Conservation (phyloP, 2,113 vertebrate genomes). For the Sorex fumeus region DNA sequence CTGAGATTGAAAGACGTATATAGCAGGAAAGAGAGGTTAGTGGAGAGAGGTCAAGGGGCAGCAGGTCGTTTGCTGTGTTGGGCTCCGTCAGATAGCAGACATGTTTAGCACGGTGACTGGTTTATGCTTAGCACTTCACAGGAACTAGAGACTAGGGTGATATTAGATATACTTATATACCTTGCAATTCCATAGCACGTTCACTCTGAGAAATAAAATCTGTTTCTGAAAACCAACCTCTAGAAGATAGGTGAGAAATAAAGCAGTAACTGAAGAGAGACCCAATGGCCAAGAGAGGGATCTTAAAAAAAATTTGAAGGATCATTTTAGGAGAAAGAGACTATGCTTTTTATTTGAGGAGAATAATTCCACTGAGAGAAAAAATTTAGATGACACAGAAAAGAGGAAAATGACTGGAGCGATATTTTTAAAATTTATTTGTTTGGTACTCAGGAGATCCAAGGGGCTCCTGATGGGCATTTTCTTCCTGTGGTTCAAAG, state of each 20-base stretch:
- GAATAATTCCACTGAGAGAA: not conserved
- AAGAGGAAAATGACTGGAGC: not conserved
- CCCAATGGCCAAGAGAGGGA: not conserved
- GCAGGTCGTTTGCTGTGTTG: not conserved
- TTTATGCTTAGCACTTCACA: not conserved
- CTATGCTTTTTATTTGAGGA: not conserved
- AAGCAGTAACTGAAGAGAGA: not conserved
- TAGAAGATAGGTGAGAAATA: not conserved
- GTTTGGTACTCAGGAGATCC: no score
- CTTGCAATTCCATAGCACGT: not conserved
- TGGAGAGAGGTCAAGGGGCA: not conserved
- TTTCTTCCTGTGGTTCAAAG: no score
- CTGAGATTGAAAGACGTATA: not conserved
- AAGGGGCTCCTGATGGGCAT: no score
- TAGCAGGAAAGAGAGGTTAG: not conserved
- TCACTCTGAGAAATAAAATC: constrained; percentile 46
- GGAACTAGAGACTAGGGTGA: not conserved
- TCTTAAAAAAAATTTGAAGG: not conserved
- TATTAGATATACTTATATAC: not conserved
- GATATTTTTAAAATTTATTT: no score
- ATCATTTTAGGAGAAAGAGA: not conserved
- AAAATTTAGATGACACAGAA: not conserved
- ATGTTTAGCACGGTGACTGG: not conserved
- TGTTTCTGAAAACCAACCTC: not conserved
- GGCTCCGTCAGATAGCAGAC: not conserved